Evolutionary conservation across 2,888 invertebrate genomes (phyloP).

Genomic region (Tachina lurida): DNA sequence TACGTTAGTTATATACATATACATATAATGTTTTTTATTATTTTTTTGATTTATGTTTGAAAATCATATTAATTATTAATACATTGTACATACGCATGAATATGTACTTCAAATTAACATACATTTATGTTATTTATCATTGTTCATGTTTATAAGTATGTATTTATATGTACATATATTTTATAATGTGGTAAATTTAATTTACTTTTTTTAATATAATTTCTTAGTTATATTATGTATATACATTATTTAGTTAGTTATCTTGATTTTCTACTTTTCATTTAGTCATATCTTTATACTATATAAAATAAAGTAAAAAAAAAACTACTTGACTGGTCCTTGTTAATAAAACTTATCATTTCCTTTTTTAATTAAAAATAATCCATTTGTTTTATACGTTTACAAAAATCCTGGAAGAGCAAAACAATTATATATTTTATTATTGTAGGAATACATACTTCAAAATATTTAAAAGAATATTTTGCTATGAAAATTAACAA

Average conservation of each 20-base stretch:
- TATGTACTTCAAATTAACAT: conserved; percentile 67
- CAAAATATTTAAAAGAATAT: background rate
- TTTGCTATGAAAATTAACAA: background rate
- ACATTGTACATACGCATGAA: conserved; percentile 51
- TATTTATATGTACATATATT: conserved; percentile 27
- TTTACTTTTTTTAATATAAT: conserved; percentile 47
- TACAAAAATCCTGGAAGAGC: conserved; percentile 54
- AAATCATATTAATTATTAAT: conserved; percentile 40
- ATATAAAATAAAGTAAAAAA: conserved; percentile 62
- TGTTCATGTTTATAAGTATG: conserved; percentile 11
- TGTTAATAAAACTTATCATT: conserved; percentile 62
- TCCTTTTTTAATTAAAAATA: conserved; percentile 52
- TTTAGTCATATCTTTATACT: conserved; percentile 50
- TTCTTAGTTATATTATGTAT: conserved; percentile 40
- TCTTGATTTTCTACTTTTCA: conserved; percentile 31
- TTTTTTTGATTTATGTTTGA: background rate
- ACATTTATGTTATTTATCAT: conserved; percentile 54
- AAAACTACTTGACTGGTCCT: conserved; percentile 72
- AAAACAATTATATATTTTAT: conserved; percentile 3
- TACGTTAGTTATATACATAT: background rate
- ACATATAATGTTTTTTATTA: background rate
- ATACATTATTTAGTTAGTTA: conserved; percentile 21
- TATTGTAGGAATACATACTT: conserved; percentile 1
- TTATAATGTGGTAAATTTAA: conserved; percentile 55
- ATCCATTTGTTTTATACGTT: conserved; percentile 55